Percentiles rank a stretch among this genome's conserved stretches.
Conservation (phyloP, 2,888 invertebrate species). For the Pandemis heparana region DNA sequence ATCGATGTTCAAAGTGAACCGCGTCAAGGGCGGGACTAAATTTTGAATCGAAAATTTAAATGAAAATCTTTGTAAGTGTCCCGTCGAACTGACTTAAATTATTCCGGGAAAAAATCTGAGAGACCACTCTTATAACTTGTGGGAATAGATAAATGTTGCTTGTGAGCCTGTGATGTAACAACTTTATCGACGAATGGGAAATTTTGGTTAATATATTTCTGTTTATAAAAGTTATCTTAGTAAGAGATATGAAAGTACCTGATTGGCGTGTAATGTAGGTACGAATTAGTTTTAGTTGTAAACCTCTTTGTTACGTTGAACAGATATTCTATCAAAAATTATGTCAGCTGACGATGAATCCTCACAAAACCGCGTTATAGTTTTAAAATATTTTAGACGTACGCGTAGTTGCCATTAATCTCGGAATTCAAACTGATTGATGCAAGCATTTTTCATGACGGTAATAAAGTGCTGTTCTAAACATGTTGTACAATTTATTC, state of each 20-base stretch:
- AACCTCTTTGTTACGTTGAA: background rate
- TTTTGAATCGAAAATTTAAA: too few relatives aligned
- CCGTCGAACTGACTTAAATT: too few relatives aligned
- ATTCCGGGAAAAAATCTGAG: too few relatives aligned
- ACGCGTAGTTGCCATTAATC: constrained; percentile 27
- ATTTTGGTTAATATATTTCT: too few relatives aligned
- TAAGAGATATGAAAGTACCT: too few relatives aligned
- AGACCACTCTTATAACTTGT: too few relatives aligned
- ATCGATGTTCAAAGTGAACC: too few relatives aligned
- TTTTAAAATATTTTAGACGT: background rate
- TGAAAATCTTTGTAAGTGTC: too few relatives aligned
- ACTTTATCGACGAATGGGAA: background rate
- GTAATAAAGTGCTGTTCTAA: constrained; percentile 41
- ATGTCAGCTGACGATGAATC: background rate
- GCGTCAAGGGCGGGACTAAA: too few relatives aligned
- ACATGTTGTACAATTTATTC: constrained; percentile 44
- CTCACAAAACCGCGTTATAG: background rate
- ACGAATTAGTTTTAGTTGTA: too few relatives aligned
- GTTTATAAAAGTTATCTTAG: too few relatives aligned
- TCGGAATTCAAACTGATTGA: constrained; percentile 36
- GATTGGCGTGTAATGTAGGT: too few relatives aligned
- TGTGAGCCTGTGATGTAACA: background rate
- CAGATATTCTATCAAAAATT: background rate
- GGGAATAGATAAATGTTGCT: background rate
- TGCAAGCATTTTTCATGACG: constrained; percentile 39